Evolutionary conservation across 2,113 vertebrate genomes (phyloP).

Genomic region (Prionailurus viverrinus): DNA sequence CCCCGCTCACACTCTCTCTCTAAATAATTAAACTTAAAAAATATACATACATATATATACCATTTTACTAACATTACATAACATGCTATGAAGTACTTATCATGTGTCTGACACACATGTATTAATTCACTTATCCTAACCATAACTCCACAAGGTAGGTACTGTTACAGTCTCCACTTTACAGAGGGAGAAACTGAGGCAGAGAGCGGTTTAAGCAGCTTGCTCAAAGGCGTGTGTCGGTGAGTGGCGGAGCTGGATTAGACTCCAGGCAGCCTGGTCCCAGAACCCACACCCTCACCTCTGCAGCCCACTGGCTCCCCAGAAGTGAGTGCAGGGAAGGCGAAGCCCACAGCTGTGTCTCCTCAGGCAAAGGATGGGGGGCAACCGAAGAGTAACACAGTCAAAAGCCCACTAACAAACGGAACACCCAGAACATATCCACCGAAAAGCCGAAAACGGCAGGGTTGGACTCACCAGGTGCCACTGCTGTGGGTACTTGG

Average conservation of each 20-base stretch:
- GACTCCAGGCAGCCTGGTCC: not conserved
- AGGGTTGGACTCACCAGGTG: constrained; percentile 93
- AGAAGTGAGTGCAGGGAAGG: too few species aligned
- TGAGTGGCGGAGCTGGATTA: not conserved
- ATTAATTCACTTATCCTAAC: not conserved
- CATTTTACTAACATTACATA: not conserved
- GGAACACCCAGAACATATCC: accelerated
- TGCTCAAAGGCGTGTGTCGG: not conserved
- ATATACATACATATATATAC: not conserved
- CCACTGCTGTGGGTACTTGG: constrained; percentile 96
- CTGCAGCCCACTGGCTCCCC: not conserved
- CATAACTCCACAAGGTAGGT: not conserved
- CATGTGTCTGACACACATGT: not conserved
- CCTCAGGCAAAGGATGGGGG: not conserved
- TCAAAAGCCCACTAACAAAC: not conserved
- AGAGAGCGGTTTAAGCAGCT: not conserved
- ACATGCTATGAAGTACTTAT: not conserved
- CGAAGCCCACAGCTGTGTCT: not conserved
- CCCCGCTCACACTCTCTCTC: too few species aligned
- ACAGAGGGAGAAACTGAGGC: too few species aligned
- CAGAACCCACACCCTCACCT: not conserved
- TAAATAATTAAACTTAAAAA: too few species aligned
- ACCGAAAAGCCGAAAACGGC: accelerated
- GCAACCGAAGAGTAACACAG: not conserved
- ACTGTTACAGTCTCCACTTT: not conserved